These are phyloP conservation scores for Heliconius erato DNA, from an alignment of 2,888 invertebrate species.

Conservation along the genomic window DNA sequence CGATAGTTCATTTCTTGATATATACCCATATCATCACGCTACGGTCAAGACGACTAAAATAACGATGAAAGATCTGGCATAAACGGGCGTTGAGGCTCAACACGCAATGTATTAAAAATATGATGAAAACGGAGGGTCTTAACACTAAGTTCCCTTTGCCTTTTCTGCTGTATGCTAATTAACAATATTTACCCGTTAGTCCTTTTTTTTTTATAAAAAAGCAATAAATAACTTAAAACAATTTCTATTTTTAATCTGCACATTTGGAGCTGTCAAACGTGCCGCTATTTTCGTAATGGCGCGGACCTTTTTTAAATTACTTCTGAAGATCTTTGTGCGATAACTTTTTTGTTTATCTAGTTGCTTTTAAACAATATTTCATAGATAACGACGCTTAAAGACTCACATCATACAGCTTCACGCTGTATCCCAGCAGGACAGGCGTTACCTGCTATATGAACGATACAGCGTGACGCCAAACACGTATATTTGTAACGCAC, in stretches of 20 bases:
- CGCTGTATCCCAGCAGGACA: neutral
- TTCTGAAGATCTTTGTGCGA: slow-evolving; percentile 25
- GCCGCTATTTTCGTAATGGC: slow-evolving; percentile 40
- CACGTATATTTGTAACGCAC: neutral
- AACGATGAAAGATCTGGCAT: no score
- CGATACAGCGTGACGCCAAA: neutral
- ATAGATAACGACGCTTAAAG: neutral
- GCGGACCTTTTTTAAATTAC: slow-evolving; percentile 38
- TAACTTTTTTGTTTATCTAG: slow-evolving; percentile 27
- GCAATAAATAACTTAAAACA: slow-evolving; percentile 17
- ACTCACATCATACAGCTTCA: neutral
- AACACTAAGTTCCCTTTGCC: neutral
- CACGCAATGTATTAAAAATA: no score
- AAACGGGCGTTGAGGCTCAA: no score
- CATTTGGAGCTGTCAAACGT: slow-evolving; percentile 34
- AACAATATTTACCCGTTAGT: no score
- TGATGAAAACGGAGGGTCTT: no score
- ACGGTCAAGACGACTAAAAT: no score
- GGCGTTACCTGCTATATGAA: no score
- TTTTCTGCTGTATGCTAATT: no score
- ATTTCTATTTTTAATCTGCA: slow-evolving; percentile 30
- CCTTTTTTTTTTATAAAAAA: neutral
- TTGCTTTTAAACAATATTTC: slow-evolving; percentile 1
- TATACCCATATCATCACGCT: no score
- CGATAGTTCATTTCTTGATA: no score